Percentiles rank a stretch among this genome's conserved stretches.
Conservation (phyloP, 2,797 vertebrate genomes). For the Chelidonichthys spinosus region DNA sequence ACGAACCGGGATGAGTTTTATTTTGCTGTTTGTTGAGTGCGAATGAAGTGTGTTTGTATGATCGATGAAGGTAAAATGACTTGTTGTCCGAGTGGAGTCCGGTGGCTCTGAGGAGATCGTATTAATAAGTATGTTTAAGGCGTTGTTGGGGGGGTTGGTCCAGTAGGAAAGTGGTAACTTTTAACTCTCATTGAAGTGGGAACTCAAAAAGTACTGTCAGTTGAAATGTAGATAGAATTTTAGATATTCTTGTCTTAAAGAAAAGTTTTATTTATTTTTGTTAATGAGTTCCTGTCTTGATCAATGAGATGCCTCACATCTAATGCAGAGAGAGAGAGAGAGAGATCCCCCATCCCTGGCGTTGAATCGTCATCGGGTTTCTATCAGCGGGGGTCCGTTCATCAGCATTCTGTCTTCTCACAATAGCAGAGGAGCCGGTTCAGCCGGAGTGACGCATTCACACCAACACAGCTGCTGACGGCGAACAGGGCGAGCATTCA, state of each 20-base stretch:
- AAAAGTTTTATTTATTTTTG: neutral
- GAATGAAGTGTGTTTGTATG: neutral
- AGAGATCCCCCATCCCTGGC: too few relatives aligned
- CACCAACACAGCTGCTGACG: conserved; percentile 28
- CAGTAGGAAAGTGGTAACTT: neutral
- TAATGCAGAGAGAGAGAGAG: neutral
- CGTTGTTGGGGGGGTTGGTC: neutral
- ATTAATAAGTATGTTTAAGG: neutral
- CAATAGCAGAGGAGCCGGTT: conserved; percentile 12
- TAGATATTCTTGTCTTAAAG: too few relatives aligned
- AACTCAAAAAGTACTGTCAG: conserved; percentile 8
- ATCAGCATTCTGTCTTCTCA: conserved; percentile 15
- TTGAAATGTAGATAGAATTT: neutral
- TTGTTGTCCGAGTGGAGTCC: neutral
- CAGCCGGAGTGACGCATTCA: conserved; percentile 23
- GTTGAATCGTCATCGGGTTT: conserved; percentile 1
- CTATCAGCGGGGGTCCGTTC: conserved; percentile 10
- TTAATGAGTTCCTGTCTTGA: neutral
- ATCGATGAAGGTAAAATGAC: neutral
- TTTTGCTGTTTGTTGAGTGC: neutral
- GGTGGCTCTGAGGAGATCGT: neutral
- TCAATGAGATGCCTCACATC: neutral
- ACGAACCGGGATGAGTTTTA: neutral
- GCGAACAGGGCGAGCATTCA: conserved; percentile 39
- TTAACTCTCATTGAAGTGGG: neutral